Evolutionary conservation across 2,113 vertebrate genomes (phyloP).

Genomic region (Eptatretus burgeri): DNA sequence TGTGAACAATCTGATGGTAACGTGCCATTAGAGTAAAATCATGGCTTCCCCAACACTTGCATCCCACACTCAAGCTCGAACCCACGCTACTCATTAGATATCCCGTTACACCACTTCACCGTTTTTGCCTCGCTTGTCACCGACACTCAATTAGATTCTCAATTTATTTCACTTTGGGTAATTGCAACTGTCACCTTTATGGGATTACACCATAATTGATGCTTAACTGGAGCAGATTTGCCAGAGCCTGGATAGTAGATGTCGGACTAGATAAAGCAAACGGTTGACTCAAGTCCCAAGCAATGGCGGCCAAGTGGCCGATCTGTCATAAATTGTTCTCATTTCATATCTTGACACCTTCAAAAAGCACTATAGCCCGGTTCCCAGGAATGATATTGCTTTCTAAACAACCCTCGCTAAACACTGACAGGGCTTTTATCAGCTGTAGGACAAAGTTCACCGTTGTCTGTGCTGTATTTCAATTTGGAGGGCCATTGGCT

Average conservation of each 20-base stretch:
- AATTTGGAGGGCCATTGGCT: constrained; percentile 4
- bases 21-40: no score
- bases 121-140: constrained; percentile 6
- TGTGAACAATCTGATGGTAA: no score
- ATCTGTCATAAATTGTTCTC: constrained; percentile 1
- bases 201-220: constrained; percentile 5
- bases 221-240: constrained; percentile 5
- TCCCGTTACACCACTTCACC: constrained; percentile 5
- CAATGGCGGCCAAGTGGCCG: not conserved
- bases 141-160: constrained; percentile 6
- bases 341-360: constrained; percentile 4
- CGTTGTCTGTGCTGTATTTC: constrained; percentile 6
- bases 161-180: constrained; percentile 7
- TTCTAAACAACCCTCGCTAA: constrained; percentile 6
- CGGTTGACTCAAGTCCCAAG: not conserved
- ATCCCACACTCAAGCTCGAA: not conserved
- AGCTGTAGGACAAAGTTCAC: constrained; percentile 3
- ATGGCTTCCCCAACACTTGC: no score
- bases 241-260: constrained; percentile 1
- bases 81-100: constrained; percentile 1
- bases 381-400: constrained; percentile 3
- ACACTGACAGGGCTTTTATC: constrained; percentile 4
- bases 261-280: not conserved
- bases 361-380: constrained; percentile 1
- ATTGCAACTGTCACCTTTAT: constrained; percentile 6